A percentile compares a stretch with the other conserved stretches of the same genome.
Conservation (phyloP, 92 coral and sea anemone genomes). For the Epizoanthus scotinus region DNA sequence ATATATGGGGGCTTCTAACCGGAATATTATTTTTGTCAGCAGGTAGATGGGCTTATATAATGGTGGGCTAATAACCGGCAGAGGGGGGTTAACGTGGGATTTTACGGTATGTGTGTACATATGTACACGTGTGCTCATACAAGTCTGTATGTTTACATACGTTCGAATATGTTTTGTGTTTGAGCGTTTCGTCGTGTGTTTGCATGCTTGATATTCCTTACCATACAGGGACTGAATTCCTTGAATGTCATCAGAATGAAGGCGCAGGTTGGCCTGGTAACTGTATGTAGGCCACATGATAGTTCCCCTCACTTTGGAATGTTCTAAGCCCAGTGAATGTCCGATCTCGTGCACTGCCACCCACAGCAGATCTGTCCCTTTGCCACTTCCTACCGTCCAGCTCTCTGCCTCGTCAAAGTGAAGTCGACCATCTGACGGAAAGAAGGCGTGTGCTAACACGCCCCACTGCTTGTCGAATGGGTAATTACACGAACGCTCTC, state of each 20-base stretch:
- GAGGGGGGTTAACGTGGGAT: too few relatives aligned
- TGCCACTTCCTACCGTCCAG: constrained; percentile 63
- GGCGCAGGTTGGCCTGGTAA: constrained; percentile 64
- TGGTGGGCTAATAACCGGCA: too few relatives aligned
- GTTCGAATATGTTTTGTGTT: too few relatives aligned
- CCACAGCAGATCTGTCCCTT: constrained; percentile 79
- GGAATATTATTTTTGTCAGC: too few relatives aligned
- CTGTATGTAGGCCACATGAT: constrained; percentile 87
- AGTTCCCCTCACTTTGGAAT: constrained; percentile 78
- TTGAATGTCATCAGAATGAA: constrained; percentile 67
- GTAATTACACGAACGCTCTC: constrained; percentile 53
- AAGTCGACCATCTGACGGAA: constrained; percentile 80
- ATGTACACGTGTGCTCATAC: too few relatives aligned
- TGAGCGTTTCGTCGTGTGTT: neutral
- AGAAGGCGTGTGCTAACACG: constrained; percentile 85
- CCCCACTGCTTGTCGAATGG: constrained; percentile 82
- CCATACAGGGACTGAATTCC: constrained; percentile 83
- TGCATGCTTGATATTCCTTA: constrained; percentile 14
- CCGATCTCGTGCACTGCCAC: constrained; percentile 96
- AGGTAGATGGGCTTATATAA: too few relatives aligned
- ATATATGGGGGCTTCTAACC: too few relatives aligned
- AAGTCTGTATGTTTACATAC: too few relatives aligned
- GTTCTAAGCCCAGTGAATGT: constrained; percentile 76
- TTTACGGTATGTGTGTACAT: too few relatives aligned
- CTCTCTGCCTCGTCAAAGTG: constrained; percentile 88